phyloP scores from a whole-genome alignment of 2,113 vertebrate species.

The Protobothrops flavoviridis region DNA sequence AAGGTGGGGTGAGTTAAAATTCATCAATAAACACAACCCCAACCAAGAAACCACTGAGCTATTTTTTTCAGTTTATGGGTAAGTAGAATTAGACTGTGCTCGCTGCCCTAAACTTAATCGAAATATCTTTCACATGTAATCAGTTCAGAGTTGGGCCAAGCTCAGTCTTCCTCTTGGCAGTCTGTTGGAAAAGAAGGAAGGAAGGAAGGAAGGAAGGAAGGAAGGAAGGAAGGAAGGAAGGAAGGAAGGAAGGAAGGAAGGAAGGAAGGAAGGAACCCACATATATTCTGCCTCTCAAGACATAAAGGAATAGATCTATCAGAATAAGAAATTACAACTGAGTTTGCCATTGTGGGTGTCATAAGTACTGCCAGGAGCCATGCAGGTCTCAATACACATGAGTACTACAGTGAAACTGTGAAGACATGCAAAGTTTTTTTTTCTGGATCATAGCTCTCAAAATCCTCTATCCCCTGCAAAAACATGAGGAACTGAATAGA shows the following conservation, averaged over 20 bases:
- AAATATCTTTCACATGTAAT: neutral
- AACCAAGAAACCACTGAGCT: conserved; percentile 29
- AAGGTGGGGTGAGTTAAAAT: conserved; percentile 35
- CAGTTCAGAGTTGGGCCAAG: neutral
- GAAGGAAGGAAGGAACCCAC: neutral
- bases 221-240: neutral
- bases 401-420: neutral
- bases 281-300: neutral
- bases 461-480: neutral
- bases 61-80: conserved; percentile 16
- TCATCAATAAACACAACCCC: conserved; percentile 13
- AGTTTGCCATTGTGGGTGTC: neutral
- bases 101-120: neutral
- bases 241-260: too few species aligned
- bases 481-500: neutral
- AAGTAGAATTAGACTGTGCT: neutral
- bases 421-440: neutral
- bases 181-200: neutral
- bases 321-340: neutral
- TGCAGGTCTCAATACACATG: neutral
- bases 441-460: neutral
- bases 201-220: neutral
- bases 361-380: neutral
- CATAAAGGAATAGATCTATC: neutral
- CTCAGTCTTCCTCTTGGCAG: neutral